Percentiles rank a stretch among this genome's conserved stretches.
phyloP scores from a whole-genome alignment of 1,140 invertebrate genomes.

The Bacillus rossius region DNA sequence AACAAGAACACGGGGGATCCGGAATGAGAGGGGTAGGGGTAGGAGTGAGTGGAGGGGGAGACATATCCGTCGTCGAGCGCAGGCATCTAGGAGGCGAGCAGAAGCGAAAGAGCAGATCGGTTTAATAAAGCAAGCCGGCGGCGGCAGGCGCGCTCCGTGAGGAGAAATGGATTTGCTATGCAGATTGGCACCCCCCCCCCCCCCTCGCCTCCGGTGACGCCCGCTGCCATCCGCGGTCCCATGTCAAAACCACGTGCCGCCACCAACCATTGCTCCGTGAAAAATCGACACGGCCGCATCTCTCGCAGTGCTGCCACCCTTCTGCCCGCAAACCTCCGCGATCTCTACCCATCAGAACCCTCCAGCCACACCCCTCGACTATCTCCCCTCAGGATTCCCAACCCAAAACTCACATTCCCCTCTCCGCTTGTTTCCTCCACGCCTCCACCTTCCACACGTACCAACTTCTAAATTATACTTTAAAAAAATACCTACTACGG shows the following conservation, averaged over 20 bases:
- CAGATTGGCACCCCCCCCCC: neutral
- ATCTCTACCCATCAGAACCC: neutral
- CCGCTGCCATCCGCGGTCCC: neutral
- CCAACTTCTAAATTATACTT: too few species aligned
- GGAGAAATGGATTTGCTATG: conserved; percentile 12
- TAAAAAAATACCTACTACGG: too few species aligned
- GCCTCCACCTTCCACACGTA: neutral
- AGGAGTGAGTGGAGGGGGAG: too few species aligned
- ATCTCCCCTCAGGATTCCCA: neutral
- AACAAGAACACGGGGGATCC: too few species aligned
- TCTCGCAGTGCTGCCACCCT: conserved; percentile 11
- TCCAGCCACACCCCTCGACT: neutral
- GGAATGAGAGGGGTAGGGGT: too few species aligned
- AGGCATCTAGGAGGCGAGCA: too few species aligned
- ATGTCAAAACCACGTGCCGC: conserved; percentile 13
- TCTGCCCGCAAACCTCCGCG: conserved; percentile 16
- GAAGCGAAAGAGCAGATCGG: neutral
- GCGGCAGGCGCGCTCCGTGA: neutral
- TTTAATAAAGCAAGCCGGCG: conserved; percentile 5
- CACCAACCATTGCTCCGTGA: conserved; percentile 1
- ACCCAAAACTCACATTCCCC: neutral
- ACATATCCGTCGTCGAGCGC: too few species aligned
- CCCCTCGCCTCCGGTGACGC: neutral
- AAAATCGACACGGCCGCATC: conserved; percentile 9
- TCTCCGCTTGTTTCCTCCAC: neutral